Percentiles rank a stretch among this genome's conserved stretches.
Evolutionary conservation across 2,113 vertebrate genomes (phyloP).

Genomic region (Pterophyllum scalare): DNA sequence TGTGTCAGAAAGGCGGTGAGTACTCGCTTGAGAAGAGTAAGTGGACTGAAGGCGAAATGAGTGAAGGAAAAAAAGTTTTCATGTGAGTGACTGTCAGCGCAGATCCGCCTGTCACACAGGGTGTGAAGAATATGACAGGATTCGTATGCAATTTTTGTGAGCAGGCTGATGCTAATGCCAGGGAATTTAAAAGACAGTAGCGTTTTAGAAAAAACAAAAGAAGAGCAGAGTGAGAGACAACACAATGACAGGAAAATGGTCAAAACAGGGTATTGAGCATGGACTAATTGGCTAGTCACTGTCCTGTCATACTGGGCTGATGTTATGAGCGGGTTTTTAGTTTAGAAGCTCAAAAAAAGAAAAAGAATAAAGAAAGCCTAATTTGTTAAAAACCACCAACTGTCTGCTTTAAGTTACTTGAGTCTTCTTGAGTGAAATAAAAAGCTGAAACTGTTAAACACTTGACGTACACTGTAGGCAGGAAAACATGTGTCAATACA

Average conservation of each 20-base stretch:
- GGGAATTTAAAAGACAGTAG: constrained; percentile 25
- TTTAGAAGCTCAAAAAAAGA: constrained; percentile 12
- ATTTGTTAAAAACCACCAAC: neutral
- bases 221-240: constrained; percentile 1
- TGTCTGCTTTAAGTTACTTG: neutral
- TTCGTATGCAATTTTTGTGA: constrained; percentile 20
- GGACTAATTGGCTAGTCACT: neutral
- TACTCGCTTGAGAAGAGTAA: neutral
- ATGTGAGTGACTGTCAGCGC: neutral
- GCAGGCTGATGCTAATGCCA: constrained; percentile 38
- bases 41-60: neutral
- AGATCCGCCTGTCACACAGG: constrained; percentile 26
- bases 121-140: constrained; percentile 23
- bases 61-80: neutral
- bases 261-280: constrained; percentile 9
- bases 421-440: neutral
- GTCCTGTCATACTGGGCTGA: constrained; percentile 15
- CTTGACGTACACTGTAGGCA: neutral
- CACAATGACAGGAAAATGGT: constrained; percentile 13
- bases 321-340: constrained; percentile 16
- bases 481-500: neutral
- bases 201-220: constrained; percentile 40
- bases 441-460: neutral
- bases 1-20: neutral
- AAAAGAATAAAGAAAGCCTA: neutral